Evolutionary conservation across 2,113 vertebrate species (phyloP), one percentile per base, ranked within the genome.

Genomic region (Aegithalos caudatus): DNA sequence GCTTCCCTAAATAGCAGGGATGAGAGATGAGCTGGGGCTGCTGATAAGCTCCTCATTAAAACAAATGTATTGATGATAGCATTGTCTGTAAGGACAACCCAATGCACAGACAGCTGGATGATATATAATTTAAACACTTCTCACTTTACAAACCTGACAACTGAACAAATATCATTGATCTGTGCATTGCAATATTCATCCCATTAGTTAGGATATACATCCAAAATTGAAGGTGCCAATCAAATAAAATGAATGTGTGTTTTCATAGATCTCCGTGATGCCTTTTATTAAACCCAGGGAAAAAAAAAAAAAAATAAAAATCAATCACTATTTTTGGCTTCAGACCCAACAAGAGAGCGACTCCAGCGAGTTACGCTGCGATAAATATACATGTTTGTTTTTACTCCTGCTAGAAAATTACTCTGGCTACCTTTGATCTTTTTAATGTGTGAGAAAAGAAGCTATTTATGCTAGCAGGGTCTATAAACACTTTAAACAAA

Each of bases 191-290:
- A 96, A 96, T 97, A 97, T 95, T 96, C 92, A 87, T 97, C 88
- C 83, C 94, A 96, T 97, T 97, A 98, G 85, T 86, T 73, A 65
- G 89, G 91, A 91, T 96, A 92, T 92, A 88, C 81, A 95, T 81
- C 66, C 62, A 83, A 87, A 98, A 98, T 96, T 95, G 96, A 86
- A 96, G 91, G 66, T 97, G 97, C 97, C 97, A 97, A 95, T 98
- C 98, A 98, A 85, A 95, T 33, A 11, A 96, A 97, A 97, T 78
- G 71, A 97, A 97, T 95, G 70, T 44, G 13, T 93, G 81, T 94
- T 96, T 95, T 96, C 93, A 65, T 12, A 74, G 67, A 93, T 83
- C 40, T 37, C 79, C 28, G 14, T 54, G 45, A 93, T 96, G 96
- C 74, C 79, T 95, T 91, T 92, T 94, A 96, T 97, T 94, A 97